These are phyloP conservation scores for Arge pagana DNA, from an alignment of 2,888 invertebrate genomes.

Conservation along the genomic window DNA sequence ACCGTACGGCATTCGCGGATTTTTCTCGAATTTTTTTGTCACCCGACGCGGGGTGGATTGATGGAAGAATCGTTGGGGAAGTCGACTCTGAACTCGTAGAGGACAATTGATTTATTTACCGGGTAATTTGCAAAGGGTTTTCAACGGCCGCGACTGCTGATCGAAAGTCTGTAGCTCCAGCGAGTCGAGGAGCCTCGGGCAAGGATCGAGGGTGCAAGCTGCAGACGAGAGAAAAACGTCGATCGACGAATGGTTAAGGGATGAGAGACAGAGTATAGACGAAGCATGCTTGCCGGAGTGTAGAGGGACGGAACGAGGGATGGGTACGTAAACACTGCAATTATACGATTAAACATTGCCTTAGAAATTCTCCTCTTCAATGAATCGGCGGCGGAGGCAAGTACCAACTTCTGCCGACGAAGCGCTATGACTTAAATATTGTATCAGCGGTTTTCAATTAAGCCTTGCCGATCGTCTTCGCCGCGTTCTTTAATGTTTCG, in stretches of 20 bases:
- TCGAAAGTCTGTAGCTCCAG: too few species aligned
- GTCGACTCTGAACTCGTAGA: too few species aligned
- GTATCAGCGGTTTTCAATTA: constrained; percentile 42
- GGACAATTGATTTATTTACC: too few species aligned
- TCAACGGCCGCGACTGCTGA: too few species aligned
- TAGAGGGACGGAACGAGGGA: background rate
- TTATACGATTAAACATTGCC: constrained; percentile 19
- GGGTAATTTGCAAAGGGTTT: too few species aligned
- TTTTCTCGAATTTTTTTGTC: too few species aligned
- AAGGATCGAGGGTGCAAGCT: too few species aligned
- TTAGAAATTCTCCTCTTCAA: constrained; percentile 14
- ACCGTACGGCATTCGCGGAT: too few species aligned
- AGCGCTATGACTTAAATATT: constrained; percentile 49
- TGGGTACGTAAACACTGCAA: constrained; percentile 18
- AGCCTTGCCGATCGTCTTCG: constrained; percentile 28
- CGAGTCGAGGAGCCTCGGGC: too few species aligned
- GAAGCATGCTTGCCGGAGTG: constrained; percentile 4
- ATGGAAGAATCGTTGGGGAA: too few species aligned
- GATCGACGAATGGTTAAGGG: background rate
- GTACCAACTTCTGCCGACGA: constrained; percentile 17
- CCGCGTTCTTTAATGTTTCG: constrained; percentile 16
- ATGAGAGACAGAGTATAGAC: constrained; percentile 13
- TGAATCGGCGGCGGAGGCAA: constrained; percentile 8
- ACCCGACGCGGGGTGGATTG: too few species aligned
- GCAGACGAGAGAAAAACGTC: constrained; percentile 4